phyloP scores from a whole-genome alignment of 92 coral and sea anemone species.

The Palythoa grandis region DNA sequence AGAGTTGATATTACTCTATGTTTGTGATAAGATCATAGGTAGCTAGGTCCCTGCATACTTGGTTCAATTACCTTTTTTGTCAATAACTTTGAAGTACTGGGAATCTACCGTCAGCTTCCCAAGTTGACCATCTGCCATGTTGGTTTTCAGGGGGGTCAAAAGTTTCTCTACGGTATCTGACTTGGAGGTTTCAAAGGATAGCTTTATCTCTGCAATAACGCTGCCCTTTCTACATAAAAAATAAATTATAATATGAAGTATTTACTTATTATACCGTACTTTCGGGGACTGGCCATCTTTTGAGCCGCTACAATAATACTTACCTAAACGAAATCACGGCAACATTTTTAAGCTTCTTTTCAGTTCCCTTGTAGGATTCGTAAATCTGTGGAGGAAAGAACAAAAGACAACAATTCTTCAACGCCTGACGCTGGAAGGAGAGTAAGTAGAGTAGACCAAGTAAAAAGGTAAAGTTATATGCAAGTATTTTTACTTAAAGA shows the following conservation, averaged over 20 bases:
- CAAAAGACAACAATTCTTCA: not conserved
- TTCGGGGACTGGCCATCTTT: not conserved
- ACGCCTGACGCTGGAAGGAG: too few relatives aligned
- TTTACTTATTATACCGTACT: not conserved
- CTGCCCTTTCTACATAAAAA: conserved; percentile 9
- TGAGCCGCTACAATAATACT: not conserved
- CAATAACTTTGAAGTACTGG: not conserved
- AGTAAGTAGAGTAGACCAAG: too few relatives aligned
- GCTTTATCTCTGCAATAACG: not conserved
- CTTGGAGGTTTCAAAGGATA: not conserved
- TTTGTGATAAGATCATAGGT: too few relatives aligned
- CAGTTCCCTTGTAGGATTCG: not conserved
- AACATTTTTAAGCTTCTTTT: not conserved
- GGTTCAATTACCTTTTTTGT: not conserved
- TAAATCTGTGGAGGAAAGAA: not conserved
- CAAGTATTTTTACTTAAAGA: too few relatives aligned
- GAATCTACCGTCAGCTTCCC: conserved; percentile 12
- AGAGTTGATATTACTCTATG: not conserved
- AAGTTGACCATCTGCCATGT: conserved; percentile 16
- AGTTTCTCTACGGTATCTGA: not conserved
- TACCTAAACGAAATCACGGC: not conserved
- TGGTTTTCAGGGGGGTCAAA: not conserved
- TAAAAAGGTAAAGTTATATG: too few relatives aligned
- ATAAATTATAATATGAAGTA: not conserved
- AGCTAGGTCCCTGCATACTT: not conserved